phyloP scores from a whole-genome alignment of 2,113 vertebrate genomes.

The Menura novaehollandiae region DNA sequence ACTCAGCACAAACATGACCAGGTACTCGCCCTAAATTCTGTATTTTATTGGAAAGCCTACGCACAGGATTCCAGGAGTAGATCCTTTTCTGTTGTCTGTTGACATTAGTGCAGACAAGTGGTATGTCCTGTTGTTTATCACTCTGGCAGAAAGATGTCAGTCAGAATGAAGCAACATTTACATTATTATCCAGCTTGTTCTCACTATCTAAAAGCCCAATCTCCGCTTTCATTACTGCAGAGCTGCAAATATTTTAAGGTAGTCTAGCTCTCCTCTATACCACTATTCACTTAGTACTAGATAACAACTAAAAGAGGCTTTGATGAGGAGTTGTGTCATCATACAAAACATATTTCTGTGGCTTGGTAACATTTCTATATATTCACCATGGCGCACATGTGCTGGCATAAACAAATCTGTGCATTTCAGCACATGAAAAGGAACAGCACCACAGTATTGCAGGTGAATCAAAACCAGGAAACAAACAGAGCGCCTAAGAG shows the following conservation, averaged over 20 bases:
- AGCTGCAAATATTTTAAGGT: constrained; percentile 2
- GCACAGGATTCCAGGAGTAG: not conserved
- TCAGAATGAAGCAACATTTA: constrained; percentile 13
- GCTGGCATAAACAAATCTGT: not conserved
- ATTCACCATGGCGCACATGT: not conserved
- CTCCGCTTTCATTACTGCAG: not conserved
- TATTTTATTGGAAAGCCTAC: not conserved
- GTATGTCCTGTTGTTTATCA: constrained; percentile 21
- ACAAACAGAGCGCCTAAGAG: not conserved
- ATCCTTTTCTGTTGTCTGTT: not conserved
- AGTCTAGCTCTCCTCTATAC: not conserved
- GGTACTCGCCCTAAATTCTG: not conserved
- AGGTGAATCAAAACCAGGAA: not conserved
- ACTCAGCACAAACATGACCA: not conserved
- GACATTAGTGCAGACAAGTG: not conserved
- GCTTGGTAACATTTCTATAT: not conserved
- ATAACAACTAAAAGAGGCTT: not conserved
- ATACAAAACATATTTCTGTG: not conserved
- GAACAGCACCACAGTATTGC: not conserved
- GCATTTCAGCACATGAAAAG: not conserved
- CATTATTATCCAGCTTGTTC: constrained; percentile 8
- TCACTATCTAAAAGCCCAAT: constrained; percentile 5
- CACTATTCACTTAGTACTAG: not conserved
- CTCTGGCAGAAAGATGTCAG: constrained; percentile 2
- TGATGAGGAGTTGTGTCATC: not conserved